Percentiles rank a stretch among this genome's conserved stretches.
These are phyloP conservation scores for Rhimphoctona megacephalus DNA, from an alignment of 2,888 invertebrate species.

Conservation along the genomic window DNA sequence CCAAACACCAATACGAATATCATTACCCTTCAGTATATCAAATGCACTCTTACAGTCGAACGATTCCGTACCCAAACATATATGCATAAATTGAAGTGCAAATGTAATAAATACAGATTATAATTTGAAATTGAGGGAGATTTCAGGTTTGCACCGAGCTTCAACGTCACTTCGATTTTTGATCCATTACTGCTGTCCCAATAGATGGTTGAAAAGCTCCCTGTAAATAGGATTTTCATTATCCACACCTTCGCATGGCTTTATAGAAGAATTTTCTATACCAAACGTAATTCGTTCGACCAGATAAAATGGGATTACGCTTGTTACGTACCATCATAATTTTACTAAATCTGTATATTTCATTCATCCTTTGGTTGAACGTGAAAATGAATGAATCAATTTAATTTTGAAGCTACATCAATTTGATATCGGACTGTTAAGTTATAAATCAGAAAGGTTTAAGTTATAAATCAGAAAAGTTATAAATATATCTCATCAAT, in stretches of 20 bases:
- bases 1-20: slow-evolving; percentile 12
- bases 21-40: slow-evolving; percentile 18
- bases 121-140: neutral
- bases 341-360: neutral
- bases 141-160: neutral
- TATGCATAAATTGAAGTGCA: neutral
- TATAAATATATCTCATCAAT: neutral
- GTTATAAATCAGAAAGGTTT: neutral
- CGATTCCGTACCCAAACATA: neutral
- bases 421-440: neutral
- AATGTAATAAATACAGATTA: neutral
- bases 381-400: neutral
- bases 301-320: neutral
- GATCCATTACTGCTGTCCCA: neutral
- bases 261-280: neutral
- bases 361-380: neutral
- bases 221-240: slow-evolving; percentile 5
- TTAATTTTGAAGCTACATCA: neutral
- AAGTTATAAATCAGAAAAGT: neutral
- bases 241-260: neutral
- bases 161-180: neutral
- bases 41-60: neutral
- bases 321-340: neutral
- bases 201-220: neutral
- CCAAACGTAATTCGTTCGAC: neutral